phyloP scores from a whole-genome alignment of 2,888 invertebrate species.

The Yponomeuta cagnagella region DNA sequence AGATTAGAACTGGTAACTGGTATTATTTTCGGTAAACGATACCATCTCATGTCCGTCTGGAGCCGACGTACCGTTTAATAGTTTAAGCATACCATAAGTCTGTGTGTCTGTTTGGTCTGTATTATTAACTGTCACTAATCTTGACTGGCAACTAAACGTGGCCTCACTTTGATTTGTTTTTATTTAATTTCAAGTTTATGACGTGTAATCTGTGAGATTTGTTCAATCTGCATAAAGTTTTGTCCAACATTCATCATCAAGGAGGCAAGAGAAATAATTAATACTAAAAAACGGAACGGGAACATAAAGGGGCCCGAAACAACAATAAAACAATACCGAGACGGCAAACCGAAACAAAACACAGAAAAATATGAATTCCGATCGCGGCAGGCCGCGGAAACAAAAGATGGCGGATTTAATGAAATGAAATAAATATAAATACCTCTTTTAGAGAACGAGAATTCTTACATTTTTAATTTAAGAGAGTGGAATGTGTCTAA shows the following conservation, averaged over 20 bases:
- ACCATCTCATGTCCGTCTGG: conserved; percentile 60
- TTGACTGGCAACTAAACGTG: conserved; percentile 48
- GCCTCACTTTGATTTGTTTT: conserved; percentile 32
- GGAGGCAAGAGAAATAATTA: conserved; percentile 58
- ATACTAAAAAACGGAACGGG: conserved; percentile 56
- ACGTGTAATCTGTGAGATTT: background rate
- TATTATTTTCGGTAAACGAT: conserved; percentile 71
- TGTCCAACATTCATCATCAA: conserved; percentile 32
- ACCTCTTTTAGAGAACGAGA: conserved; percentile 65
- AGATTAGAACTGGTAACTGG: conserved; percentile 44
- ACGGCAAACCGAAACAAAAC: conserved; percentile 69
- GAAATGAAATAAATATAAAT: conserved; percentile 76
- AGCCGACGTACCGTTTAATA: conserved; percentile 61
- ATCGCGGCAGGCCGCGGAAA: conserved; percentile 66
- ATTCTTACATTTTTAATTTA: conserved; percentile 76
- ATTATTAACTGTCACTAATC: conserved; percentile 37
- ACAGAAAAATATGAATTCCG: conserved; percentile 76
- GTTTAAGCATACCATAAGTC: conserved; percentile 48
- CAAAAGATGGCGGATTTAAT: conserved; percentile 75
- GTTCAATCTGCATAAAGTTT: conserved; percentile 8
- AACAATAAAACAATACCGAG: conserved; percentile 65
- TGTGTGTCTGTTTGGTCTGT: conserved; percentile 29
- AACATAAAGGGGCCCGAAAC: conserved; percentile 53
- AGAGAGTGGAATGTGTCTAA: conserved; percentile 61
- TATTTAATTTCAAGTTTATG: background rate